Base-by-base conservation (phyloP, 2,797 vertebrate genomes). In the Takifugu ocellatus region DNA sequence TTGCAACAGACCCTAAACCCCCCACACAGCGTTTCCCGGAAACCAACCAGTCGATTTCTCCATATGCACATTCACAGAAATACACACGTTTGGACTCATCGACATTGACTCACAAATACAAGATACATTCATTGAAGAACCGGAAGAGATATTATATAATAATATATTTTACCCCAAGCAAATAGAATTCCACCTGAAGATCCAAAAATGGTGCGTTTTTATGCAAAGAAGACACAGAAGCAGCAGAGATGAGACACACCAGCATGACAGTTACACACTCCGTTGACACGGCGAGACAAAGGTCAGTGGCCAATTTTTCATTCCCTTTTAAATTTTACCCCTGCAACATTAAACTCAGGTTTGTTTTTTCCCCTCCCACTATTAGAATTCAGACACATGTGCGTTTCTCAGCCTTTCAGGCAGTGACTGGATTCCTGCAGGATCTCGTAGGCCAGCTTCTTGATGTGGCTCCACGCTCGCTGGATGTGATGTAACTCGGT, bases 391-490 rank as follows among this genome's bases (percentile, higher is more conserved):
- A 46, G 16, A 7, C 39, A 43, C 39, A 5, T 3, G 11, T 16
- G 42, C 11, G 1, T 2, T 36, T 21, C 14, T 47, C 25, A 36
- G 0, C 4, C 0, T 24, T 14, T n/a, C 55, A 29, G 54, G 80
- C 65, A 83, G 69, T 90, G 74, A 51, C 14, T 27, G 14, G 67
- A 61, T 54, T 90, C 76, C 62, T 72, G 75, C 68, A 98, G 78
- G 36, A 98, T 81, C 16, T 88, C 78, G 0, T 82, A 81, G n/a
- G 94, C 91, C 75, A 96, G 82, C 65, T 91, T 84, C 0, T 70
- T 75, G 83, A 98, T 95, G 85, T 95, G 94, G 53, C 83, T 81
- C 97, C 97, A 99, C 27, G 96, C 94, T 54, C 86, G 82, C 3
- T 84, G 86, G 59, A 98, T 8, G 12, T 99, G 96, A 29, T 65